Conservation (phyloP, 2,797 vertebrate species). For the Muscicapa comitata region DNA sequence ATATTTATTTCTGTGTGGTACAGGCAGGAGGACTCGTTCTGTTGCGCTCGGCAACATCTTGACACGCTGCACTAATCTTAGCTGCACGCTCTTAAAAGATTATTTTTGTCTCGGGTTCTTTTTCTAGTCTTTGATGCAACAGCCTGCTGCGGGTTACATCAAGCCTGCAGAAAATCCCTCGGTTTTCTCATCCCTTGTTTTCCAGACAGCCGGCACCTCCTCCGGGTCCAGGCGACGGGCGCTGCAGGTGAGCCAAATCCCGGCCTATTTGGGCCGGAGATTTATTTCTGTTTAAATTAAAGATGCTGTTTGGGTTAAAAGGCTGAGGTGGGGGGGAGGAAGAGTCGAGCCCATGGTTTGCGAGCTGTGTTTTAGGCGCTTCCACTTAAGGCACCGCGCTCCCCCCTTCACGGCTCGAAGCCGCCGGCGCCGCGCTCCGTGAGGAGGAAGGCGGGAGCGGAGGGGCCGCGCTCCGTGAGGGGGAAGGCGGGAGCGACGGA, state of each 20-base stretch:
- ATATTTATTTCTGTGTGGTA: background rate
- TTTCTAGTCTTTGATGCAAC: constrained; percentile 41
- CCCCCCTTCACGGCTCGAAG: background rate
- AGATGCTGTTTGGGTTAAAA: background rate
- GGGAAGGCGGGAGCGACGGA: background rate
- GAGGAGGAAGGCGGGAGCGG: background rate
- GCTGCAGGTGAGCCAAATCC: constrained; percentile 18
- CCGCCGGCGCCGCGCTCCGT: background rate
- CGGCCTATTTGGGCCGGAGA: background rate
- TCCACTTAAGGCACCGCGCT: background rate
- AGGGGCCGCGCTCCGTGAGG: background rate
- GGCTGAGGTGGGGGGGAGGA: accelerated
- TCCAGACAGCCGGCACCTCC: constrained; percentile 11
- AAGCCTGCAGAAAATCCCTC: constrained; percentile 10
- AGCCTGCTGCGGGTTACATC: constrained; percentile 8
- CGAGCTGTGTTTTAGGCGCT: background rate
- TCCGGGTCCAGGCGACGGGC: background rate
- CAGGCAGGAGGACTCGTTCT: background rate
- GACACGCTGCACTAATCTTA: constrained; percentile 27
- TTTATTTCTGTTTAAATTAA: background rate
- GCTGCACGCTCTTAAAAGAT: constrained; percentile 35
- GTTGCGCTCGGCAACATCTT: constrained; percentile 25
- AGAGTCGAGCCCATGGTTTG: accelerated
- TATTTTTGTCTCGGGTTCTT: constrained; percentile 53
- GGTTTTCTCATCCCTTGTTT: background rate